Conservation (phyloP, 2,888 invertebrate genomes). For the Mactromeris polynyma region DNA sequence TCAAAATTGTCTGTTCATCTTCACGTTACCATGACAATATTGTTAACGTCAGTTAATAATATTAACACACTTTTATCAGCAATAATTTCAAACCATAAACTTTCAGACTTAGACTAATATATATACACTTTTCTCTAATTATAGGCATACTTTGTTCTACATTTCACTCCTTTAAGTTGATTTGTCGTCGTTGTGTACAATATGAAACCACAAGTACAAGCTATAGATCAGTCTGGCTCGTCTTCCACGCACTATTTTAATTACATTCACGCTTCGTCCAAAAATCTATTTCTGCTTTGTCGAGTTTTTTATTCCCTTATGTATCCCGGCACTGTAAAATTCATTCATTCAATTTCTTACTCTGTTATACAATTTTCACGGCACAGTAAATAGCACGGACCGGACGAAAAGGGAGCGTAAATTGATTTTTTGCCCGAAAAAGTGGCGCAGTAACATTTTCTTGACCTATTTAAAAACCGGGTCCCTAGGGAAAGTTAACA, state of each 20-base stretch:
- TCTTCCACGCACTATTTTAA: slow-evolving; percentile 30
- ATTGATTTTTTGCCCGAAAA: background rate
- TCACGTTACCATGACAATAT: too few relatives aligned
- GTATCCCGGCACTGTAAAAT: background rate
- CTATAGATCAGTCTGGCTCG: slow-evolving; percentile 10
- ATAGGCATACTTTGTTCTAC: background rate
- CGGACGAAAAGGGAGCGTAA: background rate
- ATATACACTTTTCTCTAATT: background rate
- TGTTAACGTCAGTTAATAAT: too few relatives aligned
- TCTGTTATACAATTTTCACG: background rate
- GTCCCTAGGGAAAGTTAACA: too few relatives aligned
- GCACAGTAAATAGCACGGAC: background rate
- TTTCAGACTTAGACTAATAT: background rate
- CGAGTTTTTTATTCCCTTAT: slow-evolving; percentile 11
- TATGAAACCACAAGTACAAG: background rate
- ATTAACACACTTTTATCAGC: background rate
- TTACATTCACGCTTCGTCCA: slow-evolving; percentile 29
- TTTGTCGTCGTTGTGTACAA: background rate
- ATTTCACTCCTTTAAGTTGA: background rate
- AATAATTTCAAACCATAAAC: background rate
- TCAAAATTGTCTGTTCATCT: too few relatives aligned
- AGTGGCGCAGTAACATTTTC: background rate
- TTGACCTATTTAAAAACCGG: too few relatives aligned
- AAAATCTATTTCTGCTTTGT: slow-evolving; percentile 36
- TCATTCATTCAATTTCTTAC: slow-evolving; percentile 30